Conservation (phyloP, 1,140 invertebrate genomes). For the Acyrthosiphon pisum region DNA sequence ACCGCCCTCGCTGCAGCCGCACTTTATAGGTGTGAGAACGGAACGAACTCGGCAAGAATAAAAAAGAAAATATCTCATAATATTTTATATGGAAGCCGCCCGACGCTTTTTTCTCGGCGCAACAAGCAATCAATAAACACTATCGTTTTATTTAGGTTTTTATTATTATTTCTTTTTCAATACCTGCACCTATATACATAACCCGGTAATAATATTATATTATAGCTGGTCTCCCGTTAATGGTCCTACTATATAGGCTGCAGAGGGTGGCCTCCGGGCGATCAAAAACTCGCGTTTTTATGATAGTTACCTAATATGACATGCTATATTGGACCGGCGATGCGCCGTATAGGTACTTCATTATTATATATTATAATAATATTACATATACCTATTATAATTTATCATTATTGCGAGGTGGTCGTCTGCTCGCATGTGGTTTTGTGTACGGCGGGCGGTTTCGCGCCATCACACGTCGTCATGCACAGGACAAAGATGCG, state of each 20-base stretch:
- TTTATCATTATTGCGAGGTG: background rate
- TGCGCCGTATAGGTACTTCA: background rate
- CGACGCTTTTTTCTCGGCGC: background rate
- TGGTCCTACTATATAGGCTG: background rate
- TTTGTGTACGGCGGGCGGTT: background rate
- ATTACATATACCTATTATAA: background rate
- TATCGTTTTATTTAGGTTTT: background rate
- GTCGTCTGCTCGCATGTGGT: background rate
- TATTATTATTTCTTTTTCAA: background rate
- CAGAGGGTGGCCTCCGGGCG: background rate
- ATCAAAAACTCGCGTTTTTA: background rate
- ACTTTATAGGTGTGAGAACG: background rate
- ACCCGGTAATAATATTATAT: background rate
- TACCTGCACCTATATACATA: background rate
- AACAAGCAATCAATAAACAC: slow-evolving; percentile 11
- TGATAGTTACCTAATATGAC: background rate
- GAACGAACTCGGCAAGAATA: background rate
- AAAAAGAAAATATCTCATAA: background rate
- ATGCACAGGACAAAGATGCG: background rate
- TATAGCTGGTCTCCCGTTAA: background rate
- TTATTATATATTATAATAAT: background rate
- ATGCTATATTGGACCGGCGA: background rate
- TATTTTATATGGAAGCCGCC: background rate
- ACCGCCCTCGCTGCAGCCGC: background rate
- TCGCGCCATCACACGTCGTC: background rate